A percentile compares a stretch with the other conserved stretches of the same genome.
These are phyloP conservation scores for Catostylus mosaicus DNA, from an alignment of 30 jellyfish, hydroid and myxozoan species.

Conservation along the genomic window DNA sequence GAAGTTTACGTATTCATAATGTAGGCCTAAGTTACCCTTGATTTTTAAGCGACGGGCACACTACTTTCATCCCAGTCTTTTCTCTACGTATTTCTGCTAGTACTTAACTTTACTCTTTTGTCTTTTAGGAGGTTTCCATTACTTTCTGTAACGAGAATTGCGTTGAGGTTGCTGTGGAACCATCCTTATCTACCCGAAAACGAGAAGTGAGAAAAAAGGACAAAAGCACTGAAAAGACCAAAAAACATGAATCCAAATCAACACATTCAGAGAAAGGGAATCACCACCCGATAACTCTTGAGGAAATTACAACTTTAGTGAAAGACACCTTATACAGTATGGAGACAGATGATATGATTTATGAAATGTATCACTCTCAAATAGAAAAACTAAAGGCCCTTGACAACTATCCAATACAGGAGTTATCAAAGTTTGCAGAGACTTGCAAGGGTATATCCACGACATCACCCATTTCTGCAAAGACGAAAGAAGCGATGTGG, in stretches of 20 bases:
- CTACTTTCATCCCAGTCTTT: not conserved
- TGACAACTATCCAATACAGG: not conserved
- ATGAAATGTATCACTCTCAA: conserved; percentile 40
- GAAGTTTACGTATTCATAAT: conserved; percentile 3
- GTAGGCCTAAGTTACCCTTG: not conserved
- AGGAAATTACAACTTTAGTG: conserved; percentile 45
- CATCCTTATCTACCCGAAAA: conserved; percentile 17
- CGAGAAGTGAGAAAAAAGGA: conserved; percentile 7
- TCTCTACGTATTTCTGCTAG: not conserved
- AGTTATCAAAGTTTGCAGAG: not conserved
- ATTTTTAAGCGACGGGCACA: not conserved
- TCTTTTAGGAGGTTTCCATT: conserved; percentile 52
- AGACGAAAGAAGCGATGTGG: too few relatives aligned
- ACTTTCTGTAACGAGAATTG: conserved; percentile 53
- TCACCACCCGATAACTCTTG: not conserved
- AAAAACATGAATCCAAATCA: not conserved
- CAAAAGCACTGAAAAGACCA: not conserved
- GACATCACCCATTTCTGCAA: not conserved
- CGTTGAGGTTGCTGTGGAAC: conserved; percentile 35
- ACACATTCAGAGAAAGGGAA: not conserved
- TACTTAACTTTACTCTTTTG: conserved; percentile 3
- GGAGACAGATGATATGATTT: conserved; percentile 61
- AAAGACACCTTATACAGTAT: conserved; percentile 43
- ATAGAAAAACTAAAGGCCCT: conserved; percentile 57
- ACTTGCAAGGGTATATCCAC: not conserved